Evolutionary conservation across 2,888 invertebrate genomes (phyloP), one percentile per base, ranked within the genome.

Genomic region (Resseliella maxima): DNA sequence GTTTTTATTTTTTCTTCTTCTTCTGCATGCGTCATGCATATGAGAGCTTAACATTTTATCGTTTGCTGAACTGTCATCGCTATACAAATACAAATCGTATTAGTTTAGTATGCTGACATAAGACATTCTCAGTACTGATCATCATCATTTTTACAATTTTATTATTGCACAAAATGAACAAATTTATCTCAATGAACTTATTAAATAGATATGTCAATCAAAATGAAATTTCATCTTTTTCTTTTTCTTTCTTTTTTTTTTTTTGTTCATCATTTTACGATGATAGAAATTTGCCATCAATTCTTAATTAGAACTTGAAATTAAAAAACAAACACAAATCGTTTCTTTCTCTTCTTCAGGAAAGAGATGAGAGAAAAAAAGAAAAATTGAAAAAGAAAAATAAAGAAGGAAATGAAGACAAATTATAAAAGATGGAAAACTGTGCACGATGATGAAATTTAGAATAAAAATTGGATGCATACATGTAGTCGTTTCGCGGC

Each of bases 211-310:
- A 50, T 15, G 46, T 50, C 46, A 50, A 50, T 50, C 46, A 50
- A 50, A 50, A 50, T 2, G 46, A 50, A 50, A 50, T 50, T 50
- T n/a, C n/a, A n/a, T n/a, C n/a, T n/a, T n/a, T n/a, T n/a, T n/a
- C n/a, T n/a, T n/a, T n/a, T n/a, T n/a, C n/a, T n/a, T n/a, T n/a
- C n/a, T n/a, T n/a, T n/a, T n/a, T n/a, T n/a, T n/a, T n/a, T n/a
- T n/a, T 50, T 50, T 18, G 46, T 50, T 50, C 18, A 50, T 50
- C 59, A 59, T 59, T 59, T n/a, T 50, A 59, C 59, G 59, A 59
- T 59, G 59, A 59, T 59, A 24, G 59, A 59, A 59, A 59, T 24
- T 24, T 59, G 59, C 59, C 24, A 24, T 59, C 59, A 59, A 59
- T 59, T 59, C 24, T 59, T 59, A 59, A 24, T 59, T 59, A 59